These are phyloP conservation scores for Hyposoter dolosus DNA, from an alignment of 2,888 invertebrate species.

Conservation along the genomic window DNA sequence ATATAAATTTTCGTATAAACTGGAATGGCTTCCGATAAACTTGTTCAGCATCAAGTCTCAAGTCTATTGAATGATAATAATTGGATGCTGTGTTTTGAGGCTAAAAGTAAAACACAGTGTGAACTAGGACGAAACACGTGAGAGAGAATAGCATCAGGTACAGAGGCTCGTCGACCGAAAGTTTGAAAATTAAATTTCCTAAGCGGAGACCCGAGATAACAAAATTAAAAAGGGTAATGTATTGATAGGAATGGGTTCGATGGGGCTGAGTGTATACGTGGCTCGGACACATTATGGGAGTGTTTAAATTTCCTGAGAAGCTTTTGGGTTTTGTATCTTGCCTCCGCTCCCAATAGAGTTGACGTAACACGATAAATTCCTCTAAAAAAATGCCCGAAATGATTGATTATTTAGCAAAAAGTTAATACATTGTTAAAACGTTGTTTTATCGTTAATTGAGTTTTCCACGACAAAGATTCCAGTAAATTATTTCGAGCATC, in stretches of 20 bases:
- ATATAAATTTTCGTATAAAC: background rate
- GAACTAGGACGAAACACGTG: slow-evolving; percentile 8
- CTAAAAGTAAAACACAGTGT: slow-evolving; percentile 7
- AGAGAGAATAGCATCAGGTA: slow-evolving; percentile 27
- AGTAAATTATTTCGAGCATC: too few species aligned
- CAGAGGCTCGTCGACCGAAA: slow-evolving; percentile 74
- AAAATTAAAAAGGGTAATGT: slow-evolving; percentile 81
- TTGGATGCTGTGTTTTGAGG: slow-evolving; percentile 15
- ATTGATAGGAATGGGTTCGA: slow-evolving; percentile 73
- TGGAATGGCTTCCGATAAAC: background rate
- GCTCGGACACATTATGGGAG: slow-evolving; percentile 29
- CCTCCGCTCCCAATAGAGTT: slow-evolving; percentile 16
- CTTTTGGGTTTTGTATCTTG: slow-evolving; percentile 19
- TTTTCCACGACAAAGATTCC: background rate
- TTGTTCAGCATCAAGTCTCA: background rate
- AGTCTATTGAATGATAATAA: background rate
- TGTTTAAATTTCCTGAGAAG: slow-evolving; percentile 44
- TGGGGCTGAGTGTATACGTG: slow-evolving; percentile 44
- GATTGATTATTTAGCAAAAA: background rate
- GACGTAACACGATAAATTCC: slow-evolving; percentile 11
- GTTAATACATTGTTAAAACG: background rate
- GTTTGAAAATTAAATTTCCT: slow-evolving; percentile 80
- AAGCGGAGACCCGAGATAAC: slow-evolving; percentile 79
- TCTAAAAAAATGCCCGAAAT: background rate
- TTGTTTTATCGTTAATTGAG: background rate